A percentile compares a stretch with the other conserved stretches of the same genome.
Conservation (phyloP, 1,140 invertebrate species). For the Rhyzopertha dominica region DNA sequence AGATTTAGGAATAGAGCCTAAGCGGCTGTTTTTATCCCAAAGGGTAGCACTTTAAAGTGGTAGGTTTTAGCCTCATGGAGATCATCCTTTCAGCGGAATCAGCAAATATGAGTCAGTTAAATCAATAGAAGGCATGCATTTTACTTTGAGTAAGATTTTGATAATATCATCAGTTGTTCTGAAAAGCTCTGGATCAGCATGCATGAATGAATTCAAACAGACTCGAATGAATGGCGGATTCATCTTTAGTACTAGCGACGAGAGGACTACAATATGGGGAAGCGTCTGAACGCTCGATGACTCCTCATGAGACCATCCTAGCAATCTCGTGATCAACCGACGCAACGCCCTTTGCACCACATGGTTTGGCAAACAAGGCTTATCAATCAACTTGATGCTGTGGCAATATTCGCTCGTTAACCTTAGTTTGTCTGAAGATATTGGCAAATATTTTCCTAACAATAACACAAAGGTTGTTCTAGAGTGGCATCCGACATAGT, state of each 20-base stretch:
- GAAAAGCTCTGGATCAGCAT: neutral
- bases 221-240: neutral
- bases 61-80: conserved; percentile 1
- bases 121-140: neutral
- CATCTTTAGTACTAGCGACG: conserved; percentile 1
- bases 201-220: neutral
- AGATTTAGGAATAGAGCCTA: neutral
- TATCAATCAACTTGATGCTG: neutral
- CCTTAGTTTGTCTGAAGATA: conserved; percentile 2
- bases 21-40: neutral
- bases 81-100: neutral
- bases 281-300: neutral
- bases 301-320: conserved; percentile 1
- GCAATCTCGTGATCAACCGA: neutral
- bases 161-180: neutral
- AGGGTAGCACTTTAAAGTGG: neutral
- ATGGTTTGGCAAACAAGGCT: neutral
- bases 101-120: conserved; percentile 2
- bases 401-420: neutral
- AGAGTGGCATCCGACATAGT: neutral
- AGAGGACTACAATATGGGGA: neutral
- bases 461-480: neutral
- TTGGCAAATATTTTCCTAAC: neutral
- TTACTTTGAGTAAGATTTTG: neutral
- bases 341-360: neutral